Evolutionary conservation across 35 echinoderm and acorn worm species (phyloP).

Genomic region (Heliocidaris erythrogramma): DNA sequence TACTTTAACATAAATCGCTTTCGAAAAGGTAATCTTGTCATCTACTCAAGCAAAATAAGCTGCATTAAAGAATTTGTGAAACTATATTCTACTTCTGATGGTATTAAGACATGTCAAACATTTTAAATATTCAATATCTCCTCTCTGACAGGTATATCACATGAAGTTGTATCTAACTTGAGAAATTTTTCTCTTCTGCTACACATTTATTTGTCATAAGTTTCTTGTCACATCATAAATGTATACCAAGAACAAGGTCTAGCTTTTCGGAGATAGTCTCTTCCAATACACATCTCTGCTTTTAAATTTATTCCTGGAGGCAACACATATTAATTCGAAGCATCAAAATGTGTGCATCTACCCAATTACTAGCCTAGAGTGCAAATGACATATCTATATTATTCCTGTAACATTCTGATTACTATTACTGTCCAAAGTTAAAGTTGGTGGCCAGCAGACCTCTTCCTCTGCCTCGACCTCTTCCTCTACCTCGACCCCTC

Average conservation of each 20-base stretch:
- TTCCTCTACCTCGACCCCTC: conserved; percentile 1
- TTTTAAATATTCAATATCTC: neutral
- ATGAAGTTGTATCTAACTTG: neutral
- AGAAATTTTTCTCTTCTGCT: neutral
- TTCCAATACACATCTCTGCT: neutral
- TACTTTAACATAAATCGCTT: neutral
- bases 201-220: neutral
- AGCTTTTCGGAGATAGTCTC: neutral
- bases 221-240: neutral
- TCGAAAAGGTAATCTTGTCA: neutral
- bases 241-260: neutral
- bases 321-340: neutral
- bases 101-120: neutral
- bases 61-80: neutral
- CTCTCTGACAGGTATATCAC: neutral
- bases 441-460: conserved; percentile 26
- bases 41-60: neutral
- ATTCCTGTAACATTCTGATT: neutral
- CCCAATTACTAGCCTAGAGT: neutral
- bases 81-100: neutral
- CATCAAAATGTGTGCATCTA: neutral
- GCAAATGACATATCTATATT: neutral
- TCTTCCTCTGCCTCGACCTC: conserved; percentile 38
- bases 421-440: conserved; percentile 6
- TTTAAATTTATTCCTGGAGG: neutral